A percentile compares a stretch with the other conserved stretches of the same genome.
phyloP scores from a whole-genome alignment of 1,140 invertebrate genomes.

The Trichogramma pretiosum region DNA sequence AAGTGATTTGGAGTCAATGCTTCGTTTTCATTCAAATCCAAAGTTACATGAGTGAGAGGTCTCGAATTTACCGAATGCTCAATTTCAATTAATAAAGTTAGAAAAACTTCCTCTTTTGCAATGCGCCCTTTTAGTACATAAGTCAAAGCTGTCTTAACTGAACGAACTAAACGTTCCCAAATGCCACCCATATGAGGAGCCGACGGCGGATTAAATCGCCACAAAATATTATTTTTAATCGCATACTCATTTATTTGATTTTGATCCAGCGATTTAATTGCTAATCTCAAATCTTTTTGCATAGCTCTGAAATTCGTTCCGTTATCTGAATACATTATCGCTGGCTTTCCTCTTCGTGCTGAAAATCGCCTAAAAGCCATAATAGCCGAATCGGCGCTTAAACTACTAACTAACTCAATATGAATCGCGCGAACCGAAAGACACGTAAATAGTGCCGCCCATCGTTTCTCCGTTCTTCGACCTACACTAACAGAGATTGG shows the following conservation, averaged over 20 bases:
- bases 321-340: slow-evolving; percentile 7
- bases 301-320: slow-evolving; percentile 30
- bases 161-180: neutral
- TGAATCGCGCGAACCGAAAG: slow-evolving; percentile 18
- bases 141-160: neutral
- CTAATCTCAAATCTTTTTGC: slow-evolving; percentile 19
- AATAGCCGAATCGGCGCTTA: slow-evolving; percentile 15
- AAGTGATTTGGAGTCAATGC: slow-evolving; percentile 31
- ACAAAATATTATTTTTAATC: neutral
- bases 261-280: slow-evolving; percentile 13
- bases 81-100: slow-evolving; percentile 23
- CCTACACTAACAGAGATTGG: slow-evolving; percentile 11
- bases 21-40: slow-evolving; percentile 18
- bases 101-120: slow-evolving; percentile 21
- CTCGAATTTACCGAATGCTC: slow-evolving; percentile 27
- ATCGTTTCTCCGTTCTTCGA: slow-evolving; percentile 18
- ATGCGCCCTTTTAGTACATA: neutral
- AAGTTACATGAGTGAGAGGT: slow-evolving; percentile 27
- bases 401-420: slow-evolving; percentile 15
- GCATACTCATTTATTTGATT: slow-evolving; percentile 3
- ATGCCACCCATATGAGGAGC: slow-evolving; percentile 2
- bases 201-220: neutral
- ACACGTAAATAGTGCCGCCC: slow-evolving; percentile 20
- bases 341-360: neutral
- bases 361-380: neutral